phyloP scores from a whole-genome alignment of 2,888 invertebrate species.

The Steinernema scapterisci region DNA sequence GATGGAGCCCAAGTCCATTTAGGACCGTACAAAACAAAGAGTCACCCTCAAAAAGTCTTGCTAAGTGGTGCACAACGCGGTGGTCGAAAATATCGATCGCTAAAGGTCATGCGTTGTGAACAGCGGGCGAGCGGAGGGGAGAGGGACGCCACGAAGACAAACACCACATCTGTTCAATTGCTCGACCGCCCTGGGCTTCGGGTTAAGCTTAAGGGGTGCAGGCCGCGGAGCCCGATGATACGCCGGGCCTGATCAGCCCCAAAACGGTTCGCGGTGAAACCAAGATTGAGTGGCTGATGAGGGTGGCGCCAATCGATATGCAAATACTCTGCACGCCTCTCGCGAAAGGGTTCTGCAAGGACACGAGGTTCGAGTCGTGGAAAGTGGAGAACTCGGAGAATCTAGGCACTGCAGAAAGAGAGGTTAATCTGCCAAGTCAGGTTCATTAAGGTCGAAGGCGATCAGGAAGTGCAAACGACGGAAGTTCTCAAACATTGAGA shows the following conservation, averaged over 20 bases:
- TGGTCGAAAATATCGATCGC: conserved; percentile 14
- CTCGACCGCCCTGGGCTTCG: conserved; percentile 1
- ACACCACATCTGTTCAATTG: conserved; percentile 16
- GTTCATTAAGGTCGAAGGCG: no score
- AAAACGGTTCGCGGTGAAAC: background rate
- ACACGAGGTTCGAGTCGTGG: no score
- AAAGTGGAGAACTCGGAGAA: no score
- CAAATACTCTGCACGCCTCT: background rate
- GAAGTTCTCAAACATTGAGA: no score
- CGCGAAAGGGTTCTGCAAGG: no score
- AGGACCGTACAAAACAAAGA: conserved; percentile 15
- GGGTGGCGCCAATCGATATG: conserved; percentile 19
- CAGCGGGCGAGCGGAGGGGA: background rate
- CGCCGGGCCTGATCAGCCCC: background rate
- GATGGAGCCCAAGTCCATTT: background rate
- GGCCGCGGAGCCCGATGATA: background rate
- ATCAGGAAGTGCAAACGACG: no score
- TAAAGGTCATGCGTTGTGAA: conserved; percentile 32
- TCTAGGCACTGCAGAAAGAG: no score
- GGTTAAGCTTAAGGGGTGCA: background rate
- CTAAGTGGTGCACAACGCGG: conserved; percentile 22
- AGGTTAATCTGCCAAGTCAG: no score
- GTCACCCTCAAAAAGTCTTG: conserved; percentile 11
- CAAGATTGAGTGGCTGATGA: conserved; percentile 16
- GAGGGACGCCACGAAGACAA: conserved; percentile 26